Conservation (phyloP, 2,797 vertebrate species). For the Chrysocyon brachyurus region DNA sequence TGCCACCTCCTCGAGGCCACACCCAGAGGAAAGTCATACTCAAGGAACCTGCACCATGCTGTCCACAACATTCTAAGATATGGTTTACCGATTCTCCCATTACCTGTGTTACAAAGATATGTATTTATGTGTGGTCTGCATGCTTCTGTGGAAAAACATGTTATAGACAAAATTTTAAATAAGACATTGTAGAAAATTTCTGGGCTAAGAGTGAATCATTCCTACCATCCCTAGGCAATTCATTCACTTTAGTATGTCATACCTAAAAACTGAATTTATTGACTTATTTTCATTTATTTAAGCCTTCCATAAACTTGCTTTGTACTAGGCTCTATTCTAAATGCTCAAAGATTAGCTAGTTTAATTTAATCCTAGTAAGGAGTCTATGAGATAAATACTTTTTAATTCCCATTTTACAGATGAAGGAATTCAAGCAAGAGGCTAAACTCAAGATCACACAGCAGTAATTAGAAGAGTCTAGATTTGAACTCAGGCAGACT, state of each 20-base stretch:
- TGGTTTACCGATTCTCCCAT: not conserved
- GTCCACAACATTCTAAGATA: not conserved
- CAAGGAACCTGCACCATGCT: not conserved
- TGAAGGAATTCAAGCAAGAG: not conserved
- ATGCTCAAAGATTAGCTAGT: not conserved
- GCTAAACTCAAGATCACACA: not conserved
- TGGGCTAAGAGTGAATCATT: not conserved
- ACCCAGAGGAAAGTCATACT: not conserved
- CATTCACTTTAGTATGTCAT: not conserved
- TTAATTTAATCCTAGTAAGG: not conserved
- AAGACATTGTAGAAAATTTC: not conserved
- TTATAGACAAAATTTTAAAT: not conserved
- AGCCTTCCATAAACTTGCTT: not conserved
- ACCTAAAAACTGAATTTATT: conserved; percentile 3
- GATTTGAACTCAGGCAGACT: not conserved
- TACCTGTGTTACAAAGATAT: not conserved
- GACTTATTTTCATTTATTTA: conserved; percentile 27
- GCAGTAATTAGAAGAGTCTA: not conserved
- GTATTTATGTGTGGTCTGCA: not conserved
- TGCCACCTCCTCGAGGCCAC: accelerated
- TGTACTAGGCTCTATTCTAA: not conserved
- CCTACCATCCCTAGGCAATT: not conserved
- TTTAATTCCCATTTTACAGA: conserved; percentile 2
- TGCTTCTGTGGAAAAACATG: not conserved
- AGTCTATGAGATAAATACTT: not conserved